phyloP scores from a whole-genome alignment of 2,888 invertebrate genomes.

The Ichneumoninae sp. region DNA sequence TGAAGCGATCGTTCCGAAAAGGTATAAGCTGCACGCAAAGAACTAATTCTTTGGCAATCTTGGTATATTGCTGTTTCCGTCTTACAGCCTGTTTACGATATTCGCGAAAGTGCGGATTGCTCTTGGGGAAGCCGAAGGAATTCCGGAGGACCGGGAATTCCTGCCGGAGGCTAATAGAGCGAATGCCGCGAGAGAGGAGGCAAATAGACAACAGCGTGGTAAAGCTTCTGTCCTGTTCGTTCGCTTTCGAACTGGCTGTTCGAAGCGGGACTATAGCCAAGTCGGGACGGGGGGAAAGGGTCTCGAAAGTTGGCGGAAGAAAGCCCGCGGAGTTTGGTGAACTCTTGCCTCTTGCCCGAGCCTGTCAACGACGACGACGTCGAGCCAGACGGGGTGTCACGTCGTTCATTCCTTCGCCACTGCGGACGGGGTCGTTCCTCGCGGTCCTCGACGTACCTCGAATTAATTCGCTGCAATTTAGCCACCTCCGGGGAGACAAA shows the following conservation, averaged over 20 bases:
- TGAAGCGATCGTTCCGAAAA: too few species aligned
- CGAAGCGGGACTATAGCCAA: not conserved
- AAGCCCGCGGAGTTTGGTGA: slow-evolving; percentile 33
- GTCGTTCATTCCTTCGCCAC: slow-evolving; percentile 25
- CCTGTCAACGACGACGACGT: slow-evolving; percentile 18
- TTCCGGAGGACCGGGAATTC: slow-evolving; percentile 5
- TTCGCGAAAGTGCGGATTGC: not conserved
- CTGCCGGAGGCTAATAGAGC: slow-evolving; percentile 10
- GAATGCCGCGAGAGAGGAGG: not conserved
- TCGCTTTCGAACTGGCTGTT: slow-evolving; percentile 34
- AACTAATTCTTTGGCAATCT: too few species aligned
- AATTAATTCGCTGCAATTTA: slow-evolving; percentile 43
- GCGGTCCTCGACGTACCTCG: slow-evolving; percentile 16
- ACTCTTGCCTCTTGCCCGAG: slow-evolving; percentile 4
- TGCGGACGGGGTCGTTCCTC: not conserved
- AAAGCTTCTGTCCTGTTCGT: slow-evolving; percentile 2
- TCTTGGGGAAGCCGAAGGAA: slow-evolving; percentile 6
- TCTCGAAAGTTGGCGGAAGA: slow-evolving; percentile 35
- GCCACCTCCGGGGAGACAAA: slow-evolving; percentile 25
- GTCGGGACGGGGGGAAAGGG: not conserved
- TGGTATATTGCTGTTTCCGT: not conserved
- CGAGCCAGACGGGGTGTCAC: slow-evolving; percentile 14
- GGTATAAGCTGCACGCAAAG: too few species aligned
- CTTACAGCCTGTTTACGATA: not conserved
- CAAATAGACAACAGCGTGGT: slow-evolving; percentile 9